A percentile compares a stretch with the other conserved stretches of the same genome.
Evolutionary conservation across 2,113 vertebrate genomes (phyloP).

Genomic region (Carassius auratus): DNA sequence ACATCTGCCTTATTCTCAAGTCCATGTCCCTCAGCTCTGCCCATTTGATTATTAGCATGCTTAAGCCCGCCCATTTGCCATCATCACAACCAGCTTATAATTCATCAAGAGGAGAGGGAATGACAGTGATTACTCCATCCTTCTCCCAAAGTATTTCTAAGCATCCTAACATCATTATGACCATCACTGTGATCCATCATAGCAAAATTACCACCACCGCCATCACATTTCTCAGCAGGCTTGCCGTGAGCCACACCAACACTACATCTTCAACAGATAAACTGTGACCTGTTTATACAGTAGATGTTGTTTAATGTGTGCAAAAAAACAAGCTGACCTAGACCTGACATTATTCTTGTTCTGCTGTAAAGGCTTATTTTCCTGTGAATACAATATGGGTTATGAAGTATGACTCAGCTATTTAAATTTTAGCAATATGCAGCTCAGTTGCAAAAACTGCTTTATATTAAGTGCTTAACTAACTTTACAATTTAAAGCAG

Average conservation of each 20-base stretch:
- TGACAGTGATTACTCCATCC: conserved; percentile 43
- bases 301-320: neutral
- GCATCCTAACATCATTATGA: neutral
- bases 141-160: conserved; percentile 13
- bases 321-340: neutral
- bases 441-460: neutral
- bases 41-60: conserved; percentile 48
- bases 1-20: conserved; percentile 18
- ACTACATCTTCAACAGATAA: neutral
- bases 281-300: neutral
- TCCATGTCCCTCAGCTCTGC: conserved; percentile 35
- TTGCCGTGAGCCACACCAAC: neutral
- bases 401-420: neutral
- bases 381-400: neutral
- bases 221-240: neutral
- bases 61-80: conserved; percentile 12
- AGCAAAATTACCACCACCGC: conserved; percentile 18
- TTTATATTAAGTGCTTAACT: no score
- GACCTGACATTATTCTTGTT: neutral
- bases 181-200: conserved; percentile 21
- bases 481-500: no score
- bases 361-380: neutral
- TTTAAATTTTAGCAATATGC: neutral
- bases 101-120: neutral
- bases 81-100: conserved; percentile 48